Conservation (phyloP, 1,140 invertebrate species). For the Drosophila hydei region DNA sequence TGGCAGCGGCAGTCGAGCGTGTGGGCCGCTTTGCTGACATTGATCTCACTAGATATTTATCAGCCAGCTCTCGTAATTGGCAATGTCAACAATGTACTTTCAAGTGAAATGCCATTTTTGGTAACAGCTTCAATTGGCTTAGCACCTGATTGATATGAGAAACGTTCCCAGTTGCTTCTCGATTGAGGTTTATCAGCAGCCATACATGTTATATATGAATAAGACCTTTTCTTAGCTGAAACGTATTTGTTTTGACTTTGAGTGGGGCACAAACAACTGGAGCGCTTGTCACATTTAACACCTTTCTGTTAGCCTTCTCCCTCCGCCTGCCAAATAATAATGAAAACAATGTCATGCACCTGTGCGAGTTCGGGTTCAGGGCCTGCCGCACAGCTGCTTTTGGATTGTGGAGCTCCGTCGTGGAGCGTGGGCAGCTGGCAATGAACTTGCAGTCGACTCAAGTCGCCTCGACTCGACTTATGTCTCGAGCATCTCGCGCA, state of each 20-base stretch:
- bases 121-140: conserved; percentile 40
- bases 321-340: not conserved
- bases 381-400: conserved; percentile 14
- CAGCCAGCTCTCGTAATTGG: conserved; percentile 27
- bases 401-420: conserved; percentile 5
- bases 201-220: not conserved
- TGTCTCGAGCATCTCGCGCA: conserved; percentile 35
- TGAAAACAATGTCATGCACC: conserved; percentile 29
- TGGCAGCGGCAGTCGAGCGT: conserved; percentile 1
- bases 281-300: conserved; percentile 39
- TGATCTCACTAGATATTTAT: conserved; percentile 55
- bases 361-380: conserved; percentile 25
- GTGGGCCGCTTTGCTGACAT: conserved; percentile 65
- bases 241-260: conserved; percentile 59
- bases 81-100: conserved; percentile 45
- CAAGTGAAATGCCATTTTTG: conserved; percentile 25
- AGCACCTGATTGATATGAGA: conserved; percentile 45
- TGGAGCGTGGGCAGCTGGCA: conserved; percentile 49
- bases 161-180: conserved; percentile 6
- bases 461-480: conserved; percentile 22
- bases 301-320: conserved; percentile 18
- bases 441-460: conserved; percentile 63
- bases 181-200: conserved; percentile 42
- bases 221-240: conserved; percentile 38
- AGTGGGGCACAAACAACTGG: conserved; percentile 41